A percentile compares a stretch with the other conserved stretches of the same genome.
phyloP scores from a whole-genome alignment of 2,888 invertebrate species.

The Atethmia centrago region DNA sequence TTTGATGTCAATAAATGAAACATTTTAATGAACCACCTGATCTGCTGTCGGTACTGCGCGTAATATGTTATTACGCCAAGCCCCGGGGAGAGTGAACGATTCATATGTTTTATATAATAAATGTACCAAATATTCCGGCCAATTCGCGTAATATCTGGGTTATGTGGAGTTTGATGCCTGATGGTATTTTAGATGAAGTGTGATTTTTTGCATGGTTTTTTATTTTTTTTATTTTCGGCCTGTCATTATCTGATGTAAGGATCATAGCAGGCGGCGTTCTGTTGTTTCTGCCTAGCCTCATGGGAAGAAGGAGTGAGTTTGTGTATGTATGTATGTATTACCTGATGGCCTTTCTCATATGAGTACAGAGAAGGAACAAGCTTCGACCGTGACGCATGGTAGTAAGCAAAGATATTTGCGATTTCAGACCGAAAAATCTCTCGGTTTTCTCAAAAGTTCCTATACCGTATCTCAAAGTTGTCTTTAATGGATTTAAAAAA shows the following conservation, averaged over 20 bases:
- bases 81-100: slow-evolving; percentile 70
- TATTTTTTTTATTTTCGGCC: not conserved
- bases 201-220: not conserved
- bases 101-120: slow-evolving; percentile 80
- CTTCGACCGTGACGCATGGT: not conserved
- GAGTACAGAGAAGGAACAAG: not conserved
- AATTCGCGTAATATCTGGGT: slow-evolving; percentile 55
- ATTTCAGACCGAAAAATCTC: not conserved
- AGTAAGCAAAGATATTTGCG: not conserved
- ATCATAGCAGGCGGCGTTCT: too few species aligned
- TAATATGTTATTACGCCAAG: slow-evolving; percentile 73
- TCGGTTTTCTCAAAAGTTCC: not conserved
- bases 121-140: slow-evolving; percentile 73
- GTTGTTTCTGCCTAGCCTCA: too few species aligned
- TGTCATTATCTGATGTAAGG: not conserved
- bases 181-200: not conserved
- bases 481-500: not conserved
- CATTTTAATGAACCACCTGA: slow-evolving; percentile 55
- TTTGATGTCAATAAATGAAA: slow-evolving; percentile 52
- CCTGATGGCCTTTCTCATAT: too few species aligned
- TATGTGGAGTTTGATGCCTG: slow-evolving; percentile 19
- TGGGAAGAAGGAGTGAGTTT: too few species aligned
- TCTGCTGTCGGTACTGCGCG: slow-evolving; percentile 68
- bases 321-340: too few species aligned
- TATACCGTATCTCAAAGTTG: too few species aligned